Base-by-base conservation (phyloP, 2,797 vertebrate species). In the Peromyscus attwateri region DNA sequence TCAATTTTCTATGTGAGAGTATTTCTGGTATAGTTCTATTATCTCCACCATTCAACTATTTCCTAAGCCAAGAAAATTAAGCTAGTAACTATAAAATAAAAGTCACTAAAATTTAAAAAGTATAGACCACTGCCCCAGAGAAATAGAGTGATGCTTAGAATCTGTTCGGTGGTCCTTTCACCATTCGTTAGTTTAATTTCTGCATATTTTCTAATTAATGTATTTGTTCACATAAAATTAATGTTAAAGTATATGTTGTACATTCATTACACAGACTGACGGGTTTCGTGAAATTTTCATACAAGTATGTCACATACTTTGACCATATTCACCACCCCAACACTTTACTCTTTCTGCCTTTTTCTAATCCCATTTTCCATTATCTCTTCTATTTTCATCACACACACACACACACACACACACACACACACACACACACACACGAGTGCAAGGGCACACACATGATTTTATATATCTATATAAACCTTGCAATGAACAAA, bases 11-110 rank as follows among this genome's bases (percentile, higher is more conserved):
- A 83, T 16, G 46, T 23, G 40, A 71, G 1, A 68, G 14, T 40
- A 23, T 95, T 88, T 90, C 10, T 91, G 37, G 4, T 49, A 37
- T 95, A 92, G 62, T 55, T 95, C 94, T 46, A 93, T 57, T 68
- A 34, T n/a, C 64, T 94, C n/a, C 21, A 1, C 37, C 6, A 34
- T 55, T 64, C 23, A 85, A 66, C 75, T 73, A 91, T 77, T 95
- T 96, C 82, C 75, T 82, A 94, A 96, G 29, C 52, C 17, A 68
- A 91, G 23, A 76, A 70, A 90, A 95, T 10, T 27, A 60, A 91
- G 52, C 90, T 71, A 92, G 57, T 71, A 97, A 96, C 97, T 92
- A 97, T 57, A 97, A 0, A 17, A 85, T 29, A 60, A 94, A 81
- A 77, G 6, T 25, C 23, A 21, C 40, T 97, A 71, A 94, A 52